These are phyloP conservation scores for Helicoverpa assulta DNA, from an alignment of 2,888 invertebrate species.

Conservation along the genomic window DNA sequence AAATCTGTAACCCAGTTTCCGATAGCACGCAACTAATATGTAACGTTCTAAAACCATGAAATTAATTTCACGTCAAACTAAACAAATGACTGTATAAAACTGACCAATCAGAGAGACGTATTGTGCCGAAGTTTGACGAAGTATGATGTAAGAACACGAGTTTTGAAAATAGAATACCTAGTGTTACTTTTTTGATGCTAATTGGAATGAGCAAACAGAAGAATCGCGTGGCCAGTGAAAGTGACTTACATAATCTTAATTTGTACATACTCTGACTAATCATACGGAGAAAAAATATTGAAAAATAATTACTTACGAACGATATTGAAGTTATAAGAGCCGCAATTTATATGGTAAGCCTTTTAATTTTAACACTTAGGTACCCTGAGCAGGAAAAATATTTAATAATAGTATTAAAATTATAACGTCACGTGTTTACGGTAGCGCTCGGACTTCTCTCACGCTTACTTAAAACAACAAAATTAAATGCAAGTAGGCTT, in stretches of 20 bases:
- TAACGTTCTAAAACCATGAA: slow-evolving; percentile 53
- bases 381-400: slow-evolving; percentile 15
- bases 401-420: slow-evolving; percentile 35
- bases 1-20: slow-evolving; percentile 50
- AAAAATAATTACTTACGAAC: slow-evolving; percentile 45
- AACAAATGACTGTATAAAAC: slow-evolving; percentile 29
- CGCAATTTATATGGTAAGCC: slow-evolving; percentile 36
- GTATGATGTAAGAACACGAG: slow-evolving; percentile 51
- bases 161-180: slow-evolving; percentile 71
- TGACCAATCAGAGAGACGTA: slow-evolving; percentile 27
- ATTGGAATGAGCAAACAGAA: slow-evolving; percentile 80
- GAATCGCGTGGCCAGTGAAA: slow-evolving; percentile 78
- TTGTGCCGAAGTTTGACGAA: slow-evolving; percentile 32
- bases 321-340: slow-evolving; percentile 33
- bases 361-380: slow-evolving; percentile 24
- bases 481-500: too few relatives aligned
- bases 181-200: slow-evolving; percentile 78
- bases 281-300: slow-evolving; percentile 61
- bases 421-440: too few relatives aligned
- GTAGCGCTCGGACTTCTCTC: too few relatives aligned
- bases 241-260: slow-evolving; percentile 78
- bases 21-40: slow-evolving; percentile 50
- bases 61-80: slow-evolving; percentile 49
- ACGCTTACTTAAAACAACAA: too few relatives aligned
- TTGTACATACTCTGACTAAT: slow-evolving; percentile 68